A percentile compares a stretch with the other conserved stretches of the same genome.
These are phyloP conservation scores for Octomys mimax DNA, from an alignment of 2,797 vertebrate genomes.

Conservation along the genomic window DNA sequence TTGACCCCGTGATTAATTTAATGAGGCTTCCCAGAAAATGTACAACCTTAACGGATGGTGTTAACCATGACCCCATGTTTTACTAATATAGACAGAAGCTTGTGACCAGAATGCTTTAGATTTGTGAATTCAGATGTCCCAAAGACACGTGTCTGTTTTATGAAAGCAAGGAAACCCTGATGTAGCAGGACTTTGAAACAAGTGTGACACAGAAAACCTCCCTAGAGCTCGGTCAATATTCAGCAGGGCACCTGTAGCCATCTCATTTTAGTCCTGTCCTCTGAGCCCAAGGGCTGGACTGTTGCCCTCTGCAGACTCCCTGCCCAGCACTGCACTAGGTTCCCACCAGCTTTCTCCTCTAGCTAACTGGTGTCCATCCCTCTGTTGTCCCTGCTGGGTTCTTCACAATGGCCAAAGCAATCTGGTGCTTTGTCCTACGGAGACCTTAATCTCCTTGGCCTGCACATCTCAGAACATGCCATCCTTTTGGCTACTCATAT, in stretches of 20 bases:
- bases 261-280: background rate
- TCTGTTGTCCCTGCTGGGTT: background rate
- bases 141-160: constrained; percentile 26
- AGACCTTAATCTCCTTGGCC: background rate
- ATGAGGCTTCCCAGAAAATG: constrained; percentile 36
- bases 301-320: background rate
- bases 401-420: no score
- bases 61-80: background rate
- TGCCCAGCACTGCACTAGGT: background rate
- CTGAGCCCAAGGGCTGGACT: background rate
- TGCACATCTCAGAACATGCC: background rate
- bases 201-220: background rate
- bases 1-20: background rate
- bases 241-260: background rate
- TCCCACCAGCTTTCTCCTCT: background rate
- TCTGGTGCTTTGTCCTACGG: background rate
- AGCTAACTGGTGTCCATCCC: background rate
- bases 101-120: background rate
- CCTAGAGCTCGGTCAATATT: background rate
- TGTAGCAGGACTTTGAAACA: background rate
- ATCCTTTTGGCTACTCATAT: background rate
- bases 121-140: background rate
- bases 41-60: background rate
- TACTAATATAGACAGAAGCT: background rate
- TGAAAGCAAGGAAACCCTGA: background rate